These are phyloP conservation scores for Microplitis manilae DNA, from an alignment of 2,888 invertebrate genomes.

Conservation along the genomic window DNA sequence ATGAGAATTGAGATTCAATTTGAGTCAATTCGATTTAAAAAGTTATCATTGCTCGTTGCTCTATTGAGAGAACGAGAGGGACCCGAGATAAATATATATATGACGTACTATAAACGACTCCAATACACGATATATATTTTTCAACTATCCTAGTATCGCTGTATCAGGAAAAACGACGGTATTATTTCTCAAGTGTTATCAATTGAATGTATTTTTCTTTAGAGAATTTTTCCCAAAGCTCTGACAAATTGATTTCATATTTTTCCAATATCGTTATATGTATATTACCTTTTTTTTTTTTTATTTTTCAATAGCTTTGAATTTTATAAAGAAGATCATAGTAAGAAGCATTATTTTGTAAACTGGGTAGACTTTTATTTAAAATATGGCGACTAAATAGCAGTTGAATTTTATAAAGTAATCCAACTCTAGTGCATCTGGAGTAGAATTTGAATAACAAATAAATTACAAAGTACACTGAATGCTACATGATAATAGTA, in stretches of 20 bases:
- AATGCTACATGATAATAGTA: too few species aligned
- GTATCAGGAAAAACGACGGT: conserved; percentile 26
- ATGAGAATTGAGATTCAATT: conserved; percentile 16
- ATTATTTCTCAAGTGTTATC: conserved; percentile 19
- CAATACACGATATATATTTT: conserved; percentile 24
- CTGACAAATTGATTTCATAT: conserved; percentile 5
- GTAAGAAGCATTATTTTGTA: too few species aligned
- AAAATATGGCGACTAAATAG: too few species aligned
- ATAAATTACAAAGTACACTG: too few species aligned
- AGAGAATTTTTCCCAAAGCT: background rate
- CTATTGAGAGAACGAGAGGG: background rate
- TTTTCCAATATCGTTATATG: conserved; percentile 26
- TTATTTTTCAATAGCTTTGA: too few species aligned
- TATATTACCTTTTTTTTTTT: background rate
- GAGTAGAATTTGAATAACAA: too few species aligned
- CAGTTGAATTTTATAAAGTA: too few species aligned
- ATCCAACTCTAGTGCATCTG: too few species aligned
- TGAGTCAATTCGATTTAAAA: conserved; percentile 19
- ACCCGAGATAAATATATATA: conserved; percentile 6
- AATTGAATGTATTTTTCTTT: conserved; percentile 15
- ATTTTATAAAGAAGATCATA: too few species aligned
- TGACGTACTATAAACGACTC: conserved; percentile 3
- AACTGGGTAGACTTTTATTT: too few species aligned
- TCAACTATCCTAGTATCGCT: conserved; percentile 26
- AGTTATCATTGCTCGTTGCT: conserved; percentile 26